Evolutionary conservation across 1,140 invertebrate species (phyloP).

Genomic region (Solen grandis): DNA sequence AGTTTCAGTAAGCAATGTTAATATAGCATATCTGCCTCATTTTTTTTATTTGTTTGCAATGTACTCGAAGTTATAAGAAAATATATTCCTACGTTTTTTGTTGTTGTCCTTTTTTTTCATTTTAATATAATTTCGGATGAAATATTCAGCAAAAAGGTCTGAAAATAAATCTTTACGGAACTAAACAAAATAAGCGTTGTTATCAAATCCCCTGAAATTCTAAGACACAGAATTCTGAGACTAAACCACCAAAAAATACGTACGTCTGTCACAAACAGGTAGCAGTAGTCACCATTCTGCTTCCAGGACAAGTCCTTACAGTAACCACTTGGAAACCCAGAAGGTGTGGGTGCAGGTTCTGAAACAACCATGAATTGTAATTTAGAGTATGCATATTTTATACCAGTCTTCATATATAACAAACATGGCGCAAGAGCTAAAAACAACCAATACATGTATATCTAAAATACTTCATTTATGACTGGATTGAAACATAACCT

Average conservation of each 20-base stretch:
- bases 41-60: background rate
- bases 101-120: background rate
- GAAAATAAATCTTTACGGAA: too few relatives aligned
- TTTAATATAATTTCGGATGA: background rate
- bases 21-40: background rate
- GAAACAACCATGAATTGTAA: background rate
- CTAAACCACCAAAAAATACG: background rate
- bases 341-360: background rate
- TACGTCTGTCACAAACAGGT: slow-evolving; percentile 24
- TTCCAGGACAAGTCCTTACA: slow-evolving; percentile 29
- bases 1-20: background rate
- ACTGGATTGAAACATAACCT: too few relatives aligned
- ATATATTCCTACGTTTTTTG: background rate
- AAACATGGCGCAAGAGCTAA: too few relatives aligned
- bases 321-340: slow-evolving; percentile 12
- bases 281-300: slow-evolving; percentile 35
- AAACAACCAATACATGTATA: too few relatives aligned
- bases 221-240: background rate
- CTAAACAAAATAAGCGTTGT: too few relatives aligned
- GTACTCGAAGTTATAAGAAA: background rate
- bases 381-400: too few relatives aligned
- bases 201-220: background rate
- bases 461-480: too few relatives aligned
- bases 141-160: too few relatives aligned
- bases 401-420: too few relatives aligned